These are phyloP conservation scores for Belonocnema kinseyi DNA, from an alignment of 1,140 invertebrate species.

Conservation along the genomic window DNA sequence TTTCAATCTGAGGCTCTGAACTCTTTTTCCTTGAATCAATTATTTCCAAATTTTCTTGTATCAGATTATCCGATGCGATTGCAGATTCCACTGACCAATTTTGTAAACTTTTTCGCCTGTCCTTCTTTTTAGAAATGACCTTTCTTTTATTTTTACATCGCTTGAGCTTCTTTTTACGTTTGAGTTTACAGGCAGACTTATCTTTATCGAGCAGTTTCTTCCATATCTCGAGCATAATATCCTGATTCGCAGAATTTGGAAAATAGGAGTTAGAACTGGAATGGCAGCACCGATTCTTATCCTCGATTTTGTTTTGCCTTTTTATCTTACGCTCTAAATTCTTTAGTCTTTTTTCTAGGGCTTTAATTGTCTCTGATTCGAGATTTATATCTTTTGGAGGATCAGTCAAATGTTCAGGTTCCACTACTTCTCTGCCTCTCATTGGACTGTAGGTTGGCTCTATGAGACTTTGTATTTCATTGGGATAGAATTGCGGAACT, in stretches of 20 bases:
- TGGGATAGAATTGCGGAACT: neutral
- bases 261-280: neutral
- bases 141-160: neutral
- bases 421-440: neutral
- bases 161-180: neutral
- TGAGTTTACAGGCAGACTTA: neutral
- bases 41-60: neutral
- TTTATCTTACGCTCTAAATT: neutral
- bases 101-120: neutral
- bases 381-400: neutral
- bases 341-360: neutral
- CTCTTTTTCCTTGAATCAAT: neutral
- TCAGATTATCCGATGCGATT: neutral
- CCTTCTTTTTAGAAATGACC: neutral
- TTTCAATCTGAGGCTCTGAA: neutral
- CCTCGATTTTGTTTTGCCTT: neutral
- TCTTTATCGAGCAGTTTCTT: slow-evolving; percentile 7
- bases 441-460: neutral
- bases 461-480: neutral
- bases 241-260: neutral
- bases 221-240: neutral
- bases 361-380: slow-evolving; percentile 6
- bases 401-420: neutral
- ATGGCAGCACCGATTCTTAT: neutral
- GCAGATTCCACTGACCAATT: neutral